Evolutionary conservation across 2,797 vertebrate species (phyloP), one percentile per base, ranked within the genome.

Genomic region (Acrossocheilus wenchowensis): DNA sequence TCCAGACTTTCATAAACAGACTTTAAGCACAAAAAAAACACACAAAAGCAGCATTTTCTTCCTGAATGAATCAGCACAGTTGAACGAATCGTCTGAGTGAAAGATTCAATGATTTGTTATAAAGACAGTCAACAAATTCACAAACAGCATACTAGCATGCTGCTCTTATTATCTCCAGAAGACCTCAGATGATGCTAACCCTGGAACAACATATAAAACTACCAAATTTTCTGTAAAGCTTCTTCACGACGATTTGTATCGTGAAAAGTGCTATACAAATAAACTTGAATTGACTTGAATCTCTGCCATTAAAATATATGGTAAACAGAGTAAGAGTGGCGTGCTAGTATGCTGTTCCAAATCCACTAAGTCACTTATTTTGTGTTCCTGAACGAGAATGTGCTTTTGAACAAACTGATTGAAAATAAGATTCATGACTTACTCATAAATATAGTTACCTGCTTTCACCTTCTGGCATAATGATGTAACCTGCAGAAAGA

Each of bases 401-500:
- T n/a, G n/a, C 10, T n/a, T 62, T 26, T 11, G 23, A 62, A 62
- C 10, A 62, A 26, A 34, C 21, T 52, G 17, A 75, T 21, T 34
- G 26, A 75, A 75, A 75, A 34, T 50, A 75, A 50, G 26, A 75
- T 75, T 34, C 26, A 75, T 34, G 17, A 50, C 73, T 71, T 23
- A 41, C 19, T 74, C 23, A 17, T 26, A 5, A 50, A 75, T 75
- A 52, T 34, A 75, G 8, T 75, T 50, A 69, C 3, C 21, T 69
- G 39, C 41, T 6, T 21, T 39, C 9, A 50, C 72, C 72, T 72
- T 26, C 6, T 9, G 41, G 23, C 43, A 6, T 68, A 66, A 41
- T 3, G 1, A 26, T 72, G 41, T 26, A 72, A 72, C 12, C 9
- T 45, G 41, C 6, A 26, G 43, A 48, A 45, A 45, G 11, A 72